Base-by-base conservation (phyloP, 2,888 invertebrate genomes). In the Clepsis dumicolana region DNA sequence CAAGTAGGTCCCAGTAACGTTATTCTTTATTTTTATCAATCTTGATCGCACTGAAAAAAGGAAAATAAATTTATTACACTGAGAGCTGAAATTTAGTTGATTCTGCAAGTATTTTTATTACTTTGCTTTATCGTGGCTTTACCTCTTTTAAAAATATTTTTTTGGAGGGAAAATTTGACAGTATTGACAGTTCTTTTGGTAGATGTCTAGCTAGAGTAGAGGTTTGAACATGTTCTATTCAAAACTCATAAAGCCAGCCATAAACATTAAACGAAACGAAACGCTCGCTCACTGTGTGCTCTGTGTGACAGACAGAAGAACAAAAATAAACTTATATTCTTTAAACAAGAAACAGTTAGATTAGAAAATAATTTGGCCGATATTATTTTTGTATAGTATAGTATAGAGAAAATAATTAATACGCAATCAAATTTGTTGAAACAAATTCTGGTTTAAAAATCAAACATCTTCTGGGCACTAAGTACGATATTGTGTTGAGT, bases 101-200 rank as follows among this genome's bases (percentile, higher is more conserved):
- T 8, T 18, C 0, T 4, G 14, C n/a, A n/a, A n/a, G 3, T 0
- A 24, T 8, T 16, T n/a, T 16, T 18, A 5, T 0, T 38, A n/a
- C 0, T 38, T 44, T 44, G 1, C n/a, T 14, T 38, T 38, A 4
- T 14, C 14, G 14, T n/a, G n/a, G n/a, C n/a, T n/a, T n/a, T n/a
- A n/a, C n/a, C n/a, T n/a, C n/a, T n/a, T 16, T 44, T 44, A 16
- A 16, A 27, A 5, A 0, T n/a, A 0, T n/a, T 8, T 10, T 66
- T 65, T 66, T 66, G 61, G 66, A 61, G 66, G 66, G 66, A 66
- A 66, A 66, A 1, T 66, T 54, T 54, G 66, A 61, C 66, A 66
- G 41, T 66, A 44, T 12, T 25, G 14, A 35, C 12, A n/a, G 4
- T n/a, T n/a, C 5, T 14, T 38, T 38, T 38, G n/a, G n/a, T n/a